Base-by-base conservation (phyloP, 2,113 vertebrate genomes). In the Etheostoma cragini region DNA sequence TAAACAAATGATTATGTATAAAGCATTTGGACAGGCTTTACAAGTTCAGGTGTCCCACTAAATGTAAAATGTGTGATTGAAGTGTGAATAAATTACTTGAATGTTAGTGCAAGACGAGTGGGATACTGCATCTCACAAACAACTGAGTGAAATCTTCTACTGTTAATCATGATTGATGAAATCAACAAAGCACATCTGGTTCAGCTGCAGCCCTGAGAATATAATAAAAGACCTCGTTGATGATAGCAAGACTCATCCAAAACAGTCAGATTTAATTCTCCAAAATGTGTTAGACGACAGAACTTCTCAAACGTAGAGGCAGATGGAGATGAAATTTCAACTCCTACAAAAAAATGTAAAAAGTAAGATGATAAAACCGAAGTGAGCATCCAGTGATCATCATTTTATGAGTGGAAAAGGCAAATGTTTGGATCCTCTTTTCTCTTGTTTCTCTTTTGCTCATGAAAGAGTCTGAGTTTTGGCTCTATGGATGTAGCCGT, bases 201-300 rank as follows among this genome's bases (percentile, higher is more conserved):
- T 33, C 46, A 16, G 60, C 67, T 33, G 12, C 74, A 35, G n/a
- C n/a, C 52, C 80, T 17, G 6, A 42, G n/a, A 50, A 52, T 38
- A 52, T 38, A 53, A 57, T 54, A 69, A 54, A 22, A 16, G 14
- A 12, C 35, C 35, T 63, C 21, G 46, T 1, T 22, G 24, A 75
- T 60, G 49, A 60, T 38, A 26, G 57, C 13, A 7, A 21, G 38
- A 35, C 61, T 70, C 14, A 19, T 72, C 71, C 24, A 72, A 67
- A 78, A 65, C 52, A 62, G 78, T 78, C 78, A 49, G 54, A 60
- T 49, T 38, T 49, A 64, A 80, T 71, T 75, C 63, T 76, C 47
- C 24, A 53, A 26, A 50, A 63, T 45, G 61, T 54, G 53, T 65
- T 17, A 42, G 61, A 81, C 56, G 69, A 74, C 56, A 67, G 22